Evolutionary conservation across 2,113 vertebrate genomes (phyloP).

Genomic region (Phalacrocorax aristotelis): DNA sequence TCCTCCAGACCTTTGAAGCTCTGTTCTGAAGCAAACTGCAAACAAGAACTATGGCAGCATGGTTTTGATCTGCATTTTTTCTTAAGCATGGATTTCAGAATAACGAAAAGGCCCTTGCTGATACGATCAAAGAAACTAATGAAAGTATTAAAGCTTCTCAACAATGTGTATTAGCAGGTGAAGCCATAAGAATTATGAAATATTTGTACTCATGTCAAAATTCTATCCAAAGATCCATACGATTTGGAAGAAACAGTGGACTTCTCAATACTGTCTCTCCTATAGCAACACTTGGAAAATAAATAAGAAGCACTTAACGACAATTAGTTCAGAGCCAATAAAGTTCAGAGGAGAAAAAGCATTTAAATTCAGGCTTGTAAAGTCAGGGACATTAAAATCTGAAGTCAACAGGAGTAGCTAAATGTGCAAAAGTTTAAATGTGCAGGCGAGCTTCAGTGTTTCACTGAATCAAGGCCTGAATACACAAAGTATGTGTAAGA

Average conservation of each 20-base stretch:
- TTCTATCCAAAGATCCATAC: accelerated
- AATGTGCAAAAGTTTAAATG: not conserved
- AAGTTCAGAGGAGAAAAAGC: not conserved
- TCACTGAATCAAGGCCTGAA: not conserved
- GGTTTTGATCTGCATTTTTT: not conserved
- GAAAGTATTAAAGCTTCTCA: not conserved
- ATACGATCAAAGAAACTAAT: not conserved
- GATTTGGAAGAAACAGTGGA: not conserved
- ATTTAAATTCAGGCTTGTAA: not conserved
- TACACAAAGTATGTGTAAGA: not conserved
- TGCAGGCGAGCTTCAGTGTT: not conserved
- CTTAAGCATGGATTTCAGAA: not conserved
- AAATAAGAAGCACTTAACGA: not conserved
- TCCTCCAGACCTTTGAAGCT: constrained; percentile 12
- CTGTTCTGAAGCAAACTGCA: constrained; percentile 18
- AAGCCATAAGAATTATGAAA: not conserved
- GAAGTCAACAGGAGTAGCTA: not conserved
- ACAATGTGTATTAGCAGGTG: not conserved
- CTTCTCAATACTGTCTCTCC: not conserved
- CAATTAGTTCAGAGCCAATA: not conserved
- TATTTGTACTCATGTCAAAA: not conserved
- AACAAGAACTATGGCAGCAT: not conserved
- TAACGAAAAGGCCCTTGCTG: not conserved
- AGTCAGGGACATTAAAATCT: not conserved
- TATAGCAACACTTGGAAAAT: not conserved